Conservation (phyloP, 2,888 invertebrate species). For the Octonoba sinensis region DNA sequence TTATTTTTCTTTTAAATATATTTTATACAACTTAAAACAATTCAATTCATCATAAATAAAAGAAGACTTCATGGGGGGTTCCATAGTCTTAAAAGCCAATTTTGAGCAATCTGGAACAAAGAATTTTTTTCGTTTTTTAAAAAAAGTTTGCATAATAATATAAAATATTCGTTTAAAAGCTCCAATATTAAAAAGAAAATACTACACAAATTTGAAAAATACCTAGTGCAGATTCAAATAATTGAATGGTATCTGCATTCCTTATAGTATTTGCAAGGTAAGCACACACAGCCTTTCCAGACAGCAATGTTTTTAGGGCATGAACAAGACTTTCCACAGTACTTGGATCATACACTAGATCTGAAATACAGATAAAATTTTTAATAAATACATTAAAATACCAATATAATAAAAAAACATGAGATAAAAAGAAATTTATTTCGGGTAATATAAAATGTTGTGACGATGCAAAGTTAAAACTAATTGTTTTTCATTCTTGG, state of each 20-base stretch:
- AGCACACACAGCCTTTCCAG: conserved; percentile 14
- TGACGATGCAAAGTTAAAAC: no score
- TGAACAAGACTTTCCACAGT: conserved; percentile 26
- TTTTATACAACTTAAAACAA: conserved; percentile 39
- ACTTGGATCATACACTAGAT: conserved; percentile 38
- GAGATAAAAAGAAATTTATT: no score
- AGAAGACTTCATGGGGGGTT: conserved; percentile 2
- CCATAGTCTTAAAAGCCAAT: conserved; percentile 11
- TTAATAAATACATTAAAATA: no score
- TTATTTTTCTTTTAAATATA: conserved; percentile 13
- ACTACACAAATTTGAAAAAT: no score
- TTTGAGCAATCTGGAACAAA: conserved; percentile 19
- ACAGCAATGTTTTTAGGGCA: conserved; percentile 22
- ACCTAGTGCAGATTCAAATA: conserved; percentile 33
- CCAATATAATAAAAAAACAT: no score
- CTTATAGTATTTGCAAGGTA: conserved; percentile 38
- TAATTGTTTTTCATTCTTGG: no score
- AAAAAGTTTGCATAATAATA: background rate
- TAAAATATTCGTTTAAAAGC: background rate
- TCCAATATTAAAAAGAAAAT: background rate
- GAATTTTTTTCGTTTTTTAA: background rate
- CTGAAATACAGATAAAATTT: conserved; percentile 2
- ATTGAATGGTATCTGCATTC: conserved; percentile 28
- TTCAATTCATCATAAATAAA: conserved; percentile 45
- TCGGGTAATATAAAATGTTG: no score